A percentile compares a stretch with the other conserved stretches of the same genome.
These are phyloP conservation scores for Euplexia lucipara DNA, from an alignment of 2,888 invertebrate species.

Conservation along the genomic window DNA sequence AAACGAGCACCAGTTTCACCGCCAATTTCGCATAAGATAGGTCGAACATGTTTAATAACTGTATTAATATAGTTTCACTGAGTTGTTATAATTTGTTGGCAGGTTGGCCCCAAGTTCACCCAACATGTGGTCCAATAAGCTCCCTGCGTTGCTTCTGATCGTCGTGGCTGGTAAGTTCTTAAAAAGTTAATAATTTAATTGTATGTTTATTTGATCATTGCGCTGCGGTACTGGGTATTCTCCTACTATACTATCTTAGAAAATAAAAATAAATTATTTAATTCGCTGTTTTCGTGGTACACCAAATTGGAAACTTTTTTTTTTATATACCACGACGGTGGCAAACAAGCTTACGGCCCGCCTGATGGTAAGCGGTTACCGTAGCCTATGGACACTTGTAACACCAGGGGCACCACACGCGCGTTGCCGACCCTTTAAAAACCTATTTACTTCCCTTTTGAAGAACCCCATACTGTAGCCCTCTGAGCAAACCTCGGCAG, in stretches of 20 bases:
- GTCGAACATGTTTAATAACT: neutral
- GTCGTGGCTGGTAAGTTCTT: conserved; percentile 62
- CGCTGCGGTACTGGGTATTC: neutral
- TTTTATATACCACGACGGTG: no score
- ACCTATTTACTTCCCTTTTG: no score
- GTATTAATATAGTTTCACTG: neutral
- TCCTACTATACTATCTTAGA: no score
- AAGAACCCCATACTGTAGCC: no score
- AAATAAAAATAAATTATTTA: neutral
- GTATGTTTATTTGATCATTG: neutral
- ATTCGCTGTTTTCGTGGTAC: neutral
- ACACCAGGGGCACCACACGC: no score
- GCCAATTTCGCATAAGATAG: neutral
- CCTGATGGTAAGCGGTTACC: no score
- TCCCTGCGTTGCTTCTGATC: conserved; percentile 53
- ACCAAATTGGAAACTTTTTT: neutral
- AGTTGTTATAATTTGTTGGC: conserved; percentile 27
- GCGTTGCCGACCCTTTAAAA: no score
- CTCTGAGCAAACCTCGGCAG: no score
- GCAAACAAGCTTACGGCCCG: no score
- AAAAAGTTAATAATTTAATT: neutral
- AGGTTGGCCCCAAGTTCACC: conserved; percentile 37
- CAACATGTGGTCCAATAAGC: conserved; percentile 45
- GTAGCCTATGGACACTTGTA: no score
- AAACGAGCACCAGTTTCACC: neutral